Evolutionary conservation across 1,140 invertebrate genomes (phyloP), one percentile per base, ranked within the genome.

Genomic region (Drosophila melanica): DNA sequence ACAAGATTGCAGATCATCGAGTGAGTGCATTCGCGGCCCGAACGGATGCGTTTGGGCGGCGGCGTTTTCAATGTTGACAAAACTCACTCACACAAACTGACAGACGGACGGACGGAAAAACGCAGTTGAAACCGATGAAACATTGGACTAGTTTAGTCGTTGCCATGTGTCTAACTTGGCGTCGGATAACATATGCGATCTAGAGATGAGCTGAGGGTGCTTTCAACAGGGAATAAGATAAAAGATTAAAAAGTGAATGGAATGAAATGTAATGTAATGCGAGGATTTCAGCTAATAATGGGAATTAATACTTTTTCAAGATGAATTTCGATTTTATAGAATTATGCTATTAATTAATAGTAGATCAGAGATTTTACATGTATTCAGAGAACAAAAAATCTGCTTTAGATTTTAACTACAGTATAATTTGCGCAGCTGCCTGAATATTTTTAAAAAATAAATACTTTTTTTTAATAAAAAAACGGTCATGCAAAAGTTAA

Each of bases 11-110:
- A 69, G 70, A 75, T 79, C 53, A 75, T 79, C 53, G 10, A 47
- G 35, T 63, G 44, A 51, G 23, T 59, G 23, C 45, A 50, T 35
- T 33, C 18, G 5, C 12, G 23, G 18, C 35, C 44, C n/a, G 59
- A 86, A 79, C 82, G 84, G 84, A 87, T 87, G 84, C 84, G 85
- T 84, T 89, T 87, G 73, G 81, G 82, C 82, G 57, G 62, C 82
- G 82, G 71, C 79, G 14, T 82, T 81, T 78, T 81, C 82, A 81
- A 82, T 87, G 82, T 86, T 86, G 82, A 86, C 82, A 86, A 86
- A 89, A 86, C 82, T 82, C 79, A 86, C 68, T 82, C 72, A 79
- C 62, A 44, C 80, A 55, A 39, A 69, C 69, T 50, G 20, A 48
- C 55, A 18, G 39, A 44, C 23, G 12, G 53, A 10, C 23, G 39